These are phyloP conservation scores for Podarcis cretensis DNA, from an alignment of 2,113 vertebrate species.

Conservation along the genomic window DNA sequence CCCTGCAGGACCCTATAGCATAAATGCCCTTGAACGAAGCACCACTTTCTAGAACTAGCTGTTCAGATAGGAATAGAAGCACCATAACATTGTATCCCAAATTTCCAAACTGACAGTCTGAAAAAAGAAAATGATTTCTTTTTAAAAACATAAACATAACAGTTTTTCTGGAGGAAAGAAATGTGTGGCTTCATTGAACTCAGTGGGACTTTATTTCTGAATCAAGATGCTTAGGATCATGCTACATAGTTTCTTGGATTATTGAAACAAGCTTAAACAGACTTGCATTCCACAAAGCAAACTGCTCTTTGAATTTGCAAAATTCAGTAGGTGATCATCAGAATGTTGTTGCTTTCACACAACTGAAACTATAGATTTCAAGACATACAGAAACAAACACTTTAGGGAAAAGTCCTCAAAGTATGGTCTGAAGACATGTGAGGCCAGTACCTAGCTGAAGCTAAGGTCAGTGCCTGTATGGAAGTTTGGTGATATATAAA, in stretches of 20 bases:
- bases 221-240: background rate
- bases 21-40: no score
- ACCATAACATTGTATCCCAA: no score
- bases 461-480: no score
- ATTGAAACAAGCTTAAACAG: background rate
- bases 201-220: background rate
- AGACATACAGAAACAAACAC: background rate
- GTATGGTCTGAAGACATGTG: background rate
- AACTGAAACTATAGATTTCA: background rate
- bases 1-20: no score
- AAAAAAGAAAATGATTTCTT: no score
- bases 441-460: background rate
- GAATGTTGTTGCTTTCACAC: background rate
- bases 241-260: background rate
- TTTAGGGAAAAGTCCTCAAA: background rate
- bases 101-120: no score
- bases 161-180: slow-evolving; percentile 44
- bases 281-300: background rate
- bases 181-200: slow-evolving; percentile 9
- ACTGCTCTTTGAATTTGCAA: background rate
- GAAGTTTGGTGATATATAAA: background rate
- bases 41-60: no score
- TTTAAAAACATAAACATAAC: background rate
- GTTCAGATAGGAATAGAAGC: no score
- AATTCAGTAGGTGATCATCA: background rate